Conservation (phyloP, 2,113 vertebrate species). For the Notarius lentiginosus region DNA sequence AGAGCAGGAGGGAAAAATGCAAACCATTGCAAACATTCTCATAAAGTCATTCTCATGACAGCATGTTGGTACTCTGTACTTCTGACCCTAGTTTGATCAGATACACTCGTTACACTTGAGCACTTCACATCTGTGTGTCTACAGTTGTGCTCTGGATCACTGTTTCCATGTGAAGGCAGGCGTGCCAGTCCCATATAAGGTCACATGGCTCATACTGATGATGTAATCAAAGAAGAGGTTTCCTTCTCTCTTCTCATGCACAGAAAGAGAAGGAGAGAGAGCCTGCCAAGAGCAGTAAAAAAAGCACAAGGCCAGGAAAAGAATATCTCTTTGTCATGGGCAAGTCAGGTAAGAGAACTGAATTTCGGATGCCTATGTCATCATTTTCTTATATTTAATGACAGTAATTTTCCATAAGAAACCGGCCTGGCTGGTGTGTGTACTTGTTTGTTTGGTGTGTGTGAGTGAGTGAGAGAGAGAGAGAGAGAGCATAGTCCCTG, state of each 20-base stretch:
- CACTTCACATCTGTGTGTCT: not conserved
- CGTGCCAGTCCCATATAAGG: slow-evolving; percentile 49
- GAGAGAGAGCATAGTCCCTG: slow-evolving; percentile 56
- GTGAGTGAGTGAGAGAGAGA: slow-evolving; percentile 13
- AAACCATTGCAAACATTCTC: not conserved
- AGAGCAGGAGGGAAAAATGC: not conserved
- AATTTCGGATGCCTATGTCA: not conserved
- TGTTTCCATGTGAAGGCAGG: slow-evolving; percentile 29
- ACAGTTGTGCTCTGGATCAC: slow-evolving; percentile 25
- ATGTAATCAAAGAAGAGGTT: slow-evolving; percentile 53
- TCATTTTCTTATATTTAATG: not conserved
- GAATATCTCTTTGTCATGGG: slow-evolving; percentile 66
- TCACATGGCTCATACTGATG: slow-evolving; percentile 51
- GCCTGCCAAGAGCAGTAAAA: slow-evolving; percentile 26
- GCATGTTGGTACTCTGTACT: not conserved
- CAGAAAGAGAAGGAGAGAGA: slow-evolving; percentile 6
- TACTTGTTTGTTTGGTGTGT: slow-evolving; percentile 29
- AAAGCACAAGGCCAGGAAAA: slow-evolving; percentile 14
- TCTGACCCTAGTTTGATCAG: not conserved
- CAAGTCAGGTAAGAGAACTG: slow-evolving; percentile 70
- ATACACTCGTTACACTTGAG: not conserved
- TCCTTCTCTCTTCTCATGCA: slow-evolving; percentile 17
- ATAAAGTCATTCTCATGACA: not conserved
- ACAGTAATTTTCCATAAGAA: not conserved
- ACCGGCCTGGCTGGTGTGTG: slow-evolving; percentile 4